A percentile compares a stretch with the other conserved stretches of the same genome.
phyloP scores from a whole-genome alignment of 2,797 vertebrate species.

The Poecilia wingei region DNA sequence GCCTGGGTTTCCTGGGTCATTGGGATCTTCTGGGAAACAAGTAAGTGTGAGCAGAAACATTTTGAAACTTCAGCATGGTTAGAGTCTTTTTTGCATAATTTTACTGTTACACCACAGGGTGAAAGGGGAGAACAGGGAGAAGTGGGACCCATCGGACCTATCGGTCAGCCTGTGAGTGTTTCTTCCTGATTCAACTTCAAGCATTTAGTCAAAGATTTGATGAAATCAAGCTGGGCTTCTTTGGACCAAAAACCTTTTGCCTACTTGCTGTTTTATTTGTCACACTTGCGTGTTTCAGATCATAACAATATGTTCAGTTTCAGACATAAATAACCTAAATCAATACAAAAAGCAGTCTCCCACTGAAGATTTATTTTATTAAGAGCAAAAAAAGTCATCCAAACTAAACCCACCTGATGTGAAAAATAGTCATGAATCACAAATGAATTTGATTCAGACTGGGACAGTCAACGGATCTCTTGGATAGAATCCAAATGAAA shows the following conservation, averaged over 20 bases:
- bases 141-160: slow-evolving; percentile 87
- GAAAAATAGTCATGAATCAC: background rate
- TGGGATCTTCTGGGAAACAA: slow-evolving; percentile 92
- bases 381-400: background rate
- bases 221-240: background rate
- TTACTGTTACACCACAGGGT: slow-evolving; percentile 80
- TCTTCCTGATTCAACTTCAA: background rate
- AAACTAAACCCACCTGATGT: background rate
- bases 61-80: background rate
- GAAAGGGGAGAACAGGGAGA: slow-evolving; percentile 90
- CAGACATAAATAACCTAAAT: background rate
- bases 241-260: background rate
- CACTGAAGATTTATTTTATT: background rate
- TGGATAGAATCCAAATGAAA: background rate
- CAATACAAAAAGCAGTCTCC: background rate
- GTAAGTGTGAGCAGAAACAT: slow-evolving; percentile 76
- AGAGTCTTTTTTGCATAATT: slow-evolving; percentile 16
- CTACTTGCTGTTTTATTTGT: background rate
- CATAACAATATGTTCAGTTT: background rate
- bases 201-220: background rate
- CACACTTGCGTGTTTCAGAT: background rate
- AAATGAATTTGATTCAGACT: background rate
- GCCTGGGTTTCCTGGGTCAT: slow-evolving; percentile 85
- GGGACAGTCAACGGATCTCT: background rate
- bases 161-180: slow-evolving; percentile 88